Percentiles rank a stretch among this genome's conserved stretches.
Evolutionary conservation across 2,113 vertebrate genomes (phyloP).

Genomic region (Paramisgurnus dabryanus): DNA sequence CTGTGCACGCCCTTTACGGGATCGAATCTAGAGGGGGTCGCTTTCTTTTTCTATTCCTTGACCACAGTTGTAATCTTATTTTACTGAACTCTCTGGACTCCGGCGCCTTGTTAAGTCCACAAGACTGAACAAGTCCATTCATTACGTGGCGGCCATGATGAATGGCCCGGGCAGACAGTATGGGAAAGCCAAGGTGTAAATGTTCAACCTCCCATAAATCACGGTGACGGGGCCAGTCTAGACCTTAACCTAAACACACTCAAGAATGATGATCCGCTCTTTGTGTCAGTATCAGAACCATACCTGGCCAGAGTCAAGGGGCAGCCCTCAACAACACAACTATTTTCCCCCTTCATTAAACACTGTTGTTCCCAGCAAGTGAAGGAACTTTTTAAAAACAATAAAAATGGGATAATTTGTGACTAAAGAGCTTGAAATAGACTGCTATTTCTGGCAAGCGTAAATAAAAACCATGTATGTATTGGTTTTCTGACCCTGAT

Average conservation of each 20-base stretch:
- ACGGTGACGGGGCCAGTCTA: conserved; percentile 74
- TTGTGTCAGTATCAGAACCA: conserved; percentile 57
- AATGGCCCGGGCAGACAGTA: conserved; percentile 79
- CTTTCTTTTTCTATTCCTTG: conserved; percentile 69
- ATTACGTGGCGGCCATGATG: conserved; percentile 78
- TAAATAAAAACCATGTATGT: too few relatives aligned
- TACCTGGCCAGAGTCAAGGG: conserved; percentile 56
- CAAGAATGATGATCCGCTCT: conserved; percentile 74
- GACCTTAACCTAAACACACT: conserved; percentile 81
- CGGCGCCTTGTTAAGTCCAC: conserved; percentile 78
- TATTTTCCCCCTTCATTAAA: conserved; percentile 33
- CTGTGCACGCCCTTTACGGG: conserved; percentile 12
- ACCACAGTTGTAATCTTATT: conserved; percentile 79
- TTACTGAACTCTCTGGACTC: conserved; percentile 77
- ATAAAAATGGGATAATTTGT: neutral
- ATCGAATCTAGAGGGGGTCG: conserved; percentile 61
- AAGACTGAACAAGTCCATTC: conserved; percentile 79
- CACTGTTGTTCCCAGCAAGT: neutral
- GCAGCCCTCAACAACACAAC: conserved; percentile 29
- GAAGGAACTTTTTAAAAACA: neutral
- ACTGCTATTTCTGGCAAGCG: neutral
- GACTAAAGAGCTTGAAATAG: neutral
- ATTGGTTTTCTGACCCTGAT: too few relatives aligned
- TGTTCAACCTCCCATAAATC: conserved; percentile 83
- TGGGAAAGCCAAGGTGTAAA: conserved; percentile 82